phyloP scores from a whole-genome alignment of 1,140 invertebrate species.

The Temnothorax longispinosus region DNA sequence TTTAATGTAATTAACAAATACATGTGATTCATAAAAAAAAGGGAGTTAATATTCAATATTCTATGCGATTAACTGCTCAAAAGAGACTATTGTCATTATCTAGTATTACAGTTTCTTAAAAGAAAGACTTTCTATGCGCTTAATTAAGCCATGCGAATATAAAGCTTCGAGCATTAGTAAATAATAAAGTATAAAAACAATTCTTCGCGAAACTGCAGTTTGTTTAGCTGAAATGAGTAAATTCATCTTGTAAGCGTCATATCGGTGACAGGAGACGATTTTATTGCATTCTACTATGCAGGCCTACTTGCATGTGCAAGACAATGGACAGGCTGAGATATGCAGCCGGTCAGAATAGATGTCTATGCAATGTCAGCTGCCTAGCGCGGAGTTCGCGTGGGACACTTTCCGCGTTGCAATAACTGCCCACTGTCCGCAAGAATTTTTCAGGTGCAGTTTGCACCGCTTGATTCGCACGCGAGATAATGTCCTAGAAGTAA shows the following conservation, averaged over 20 bases:
- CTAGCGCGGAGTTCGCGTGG: slow-evolving; percentile 61
- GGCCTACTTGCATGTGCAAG: slow-evolving; percentile 64
- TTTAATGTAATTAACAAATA: neutral
- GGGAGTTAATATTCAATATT: neutral
- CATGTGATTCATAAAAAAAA: neutral
- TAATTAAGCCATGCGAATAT: neutral
- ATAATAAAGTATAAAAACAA: neutral
- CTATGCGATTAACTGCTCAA: neutral
- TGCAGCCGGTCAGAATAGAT: slow-evolving; percentile 66
- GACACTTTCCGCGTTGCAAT: slow-evolving; percentile 68
- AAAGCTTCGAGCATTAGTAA: neutral
- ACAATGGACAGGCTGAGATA: slow-evolving; percentile 67
- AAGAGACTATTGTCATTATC: neutral
- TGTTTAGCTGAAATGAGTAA: neutral
- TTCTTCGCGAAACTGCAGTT: neutral
- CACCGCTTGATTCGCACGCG: slow-evolving; percentile 37
- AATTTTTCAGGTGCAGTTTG: slow-evolving; percentile 70
- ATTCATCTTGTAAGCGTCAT: slow-evolving; percentile 26
- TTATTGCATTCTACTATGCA: slow-evolving; percentile 69
- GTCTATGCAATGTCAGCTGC: slow-evolving; percentile 66
- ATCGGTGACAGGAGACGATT: slow-evolving; percentile 30
- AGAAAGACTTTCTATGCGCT: neutral
- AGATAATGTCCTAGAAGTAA: slow-evolving; percentile 45
- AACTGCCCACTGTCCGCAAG: slow-evolving; percentile 52
- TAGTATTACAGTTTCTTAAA: neutral